These are phyloP conservation scores for Vimba vimba DNA, from an alignment of 2,113 vertebrate genomes.

Conservation along the genomic window DNA sequence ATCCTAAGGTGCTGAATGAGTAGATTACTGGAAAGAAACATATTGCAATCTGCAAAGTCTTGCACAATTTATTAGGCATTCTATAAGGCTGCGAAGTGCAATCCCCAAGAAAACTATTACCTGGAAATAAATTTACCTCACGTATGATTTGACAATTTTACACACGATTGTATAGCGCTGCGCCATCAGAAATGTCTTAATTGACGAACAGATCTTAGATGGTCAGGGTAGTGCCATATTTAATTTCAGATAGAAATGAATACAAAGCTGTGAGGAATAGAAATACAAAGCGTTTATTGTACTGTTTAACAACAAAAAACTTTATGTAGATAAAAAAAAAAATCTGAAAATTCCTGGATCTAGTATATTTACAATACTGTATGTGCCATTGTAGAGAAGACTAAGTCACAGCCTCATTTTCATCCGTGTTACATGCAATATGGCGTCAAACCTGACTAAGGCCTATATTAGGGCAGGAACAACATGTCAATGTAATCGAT, in stretches of 20 bases:
- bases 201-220: background rate
- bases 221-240: background rate
- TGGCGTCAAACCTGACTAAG: background rate
- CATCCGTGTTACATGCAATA: background rate
- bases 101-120: slow-evolving; percentile 1
- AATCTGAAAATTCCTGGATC: background rate
- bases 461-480: too few species aligned
- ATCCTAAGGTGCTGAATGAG: slow-evolving; percentile 39
- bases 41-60: slow-evolving; percentile 36
- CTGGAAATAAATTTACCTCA: slow-evolving; percentile 4
- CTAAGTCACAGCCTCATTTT: background rate
- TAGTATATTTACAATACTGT: background rate
- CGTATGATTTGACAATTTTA: background rate
- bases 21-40: slow-evolving; percentile 38
- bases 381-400: background rate
- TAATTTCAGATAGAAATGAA: background rate
- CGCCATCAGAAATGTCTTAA: background rate
- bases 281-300: background rate
- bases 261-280: background rate
- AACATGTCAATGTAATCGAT: too few species aligned
- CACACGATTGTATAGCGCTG: background rate
- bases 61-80: background rate
- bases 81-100: background rate
- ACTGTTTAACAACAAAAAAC: too few species aligned
- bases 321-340: too few species aligned